These are phyloP conservation scores for Cryptocephalus moraei DNA, from an alignment of 2,888 invertebrate genomes.

Conservation along the genomic window DNA sequence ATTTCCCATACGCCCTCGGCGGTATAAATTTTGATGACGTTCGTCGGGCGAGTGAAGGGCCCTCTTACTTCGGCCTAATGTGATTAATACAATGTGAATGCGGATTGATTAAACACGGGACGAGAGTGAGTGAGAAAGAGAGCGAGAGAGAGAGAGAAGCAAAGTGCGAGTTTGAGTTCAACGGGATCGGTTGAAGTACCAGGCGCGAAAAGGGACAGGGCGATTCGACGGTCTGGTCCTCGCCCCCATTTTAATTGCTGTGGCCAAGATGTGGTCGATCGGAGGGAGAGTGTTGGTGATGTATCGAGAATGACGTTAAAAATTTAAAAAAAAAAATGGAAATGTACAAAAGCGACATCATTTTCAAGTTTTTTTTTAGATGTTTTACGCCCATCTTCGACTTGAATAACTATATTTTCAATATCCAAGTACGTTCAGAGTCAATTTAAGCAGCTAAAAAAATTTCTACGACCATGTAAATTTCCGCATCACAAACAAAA, in stretches of 20 bases:
- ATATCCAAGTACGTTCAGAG: too few species aligned
- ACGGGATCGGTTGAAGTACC: slow-evolving; percentile 21
- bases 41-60: slow-evolving; percentile 8
- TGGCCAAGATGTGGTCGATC: slow-evolving; percentile 26
- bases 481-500: too few species aligned
- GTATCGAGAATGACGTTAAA: too few species aligned
- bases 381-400: too few species aligned
- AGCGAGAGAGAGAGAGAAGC: slow-evolving; percentile 6
- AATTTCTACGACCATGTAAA: too few species aligned
- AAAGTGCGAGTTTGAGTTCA: slow-evolving; percentile 7
- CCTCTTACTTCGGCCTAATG: slow-evolving; percentile 29
- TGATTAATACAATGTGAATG: slow-evolving; percentile 32
- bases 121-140: slow-evolving; percentile 8
- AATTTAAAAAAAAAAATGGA: too few species aligned
- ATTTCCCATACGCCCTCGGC: too few species aligned
- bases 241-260: slow-evolving; percentile 25
- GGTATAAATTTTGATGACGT: slow-evolving; percentile 4
- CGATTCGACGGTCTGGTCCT: too few species aligned
- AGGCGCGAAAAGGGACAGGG: background rate
- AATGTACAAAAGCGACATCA: too few species aligned
- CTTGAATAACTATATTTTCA: too few species aligned
- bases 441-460: too few species aligned
- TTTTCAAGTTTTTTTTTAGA: too few species aligned
- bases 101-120: slow-evolving; percentile 28
- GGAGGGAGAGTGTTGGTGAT: slow-evolving; percentile 2